phyloP scores from a whole-genome alignment of 2,888 invertebrate species.

The Hemaris fuciformis region DNA sequence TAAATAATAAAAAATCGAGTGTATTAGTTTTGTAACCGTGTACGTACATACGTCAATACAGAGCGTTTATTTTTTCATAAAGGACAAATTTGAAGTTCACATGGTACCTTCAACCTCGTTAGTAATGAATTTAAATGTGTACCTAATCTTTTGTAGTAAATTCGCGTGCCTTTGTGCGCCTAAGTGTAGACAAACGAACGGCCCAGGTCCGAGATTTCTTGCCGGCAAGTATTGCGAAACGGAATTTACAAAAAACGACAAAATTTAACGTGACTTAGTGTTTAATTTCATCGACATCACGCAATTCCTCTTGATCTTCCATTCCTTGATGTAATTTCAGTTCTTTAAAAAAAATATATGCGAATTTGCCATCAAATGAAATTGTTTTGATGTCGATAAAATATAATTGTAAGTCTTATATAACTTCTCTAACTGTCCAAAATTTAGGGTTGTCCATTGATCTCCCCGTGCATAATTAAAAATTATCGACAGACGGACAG shows the following conservation, averaged over 20 bases:
- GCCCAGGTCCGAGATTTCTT: background rate
- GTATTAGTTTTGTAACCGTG: conserved; percentile 60
- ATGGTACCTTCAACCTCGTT: background rate
- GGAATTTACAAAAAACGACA: conserved; percentile 3
- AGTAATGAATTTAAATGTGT: conserved; percentile 7
- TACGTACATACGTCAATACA: conserved; percentile 47
- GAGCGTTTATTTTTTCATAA: conserved; percentile 73
- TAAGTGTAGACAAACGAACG: conserved; percentile 1
- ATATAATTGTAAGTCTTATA: background rate
- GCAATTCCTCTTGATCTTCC: background rate
- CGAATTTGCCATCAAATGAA: background rate
- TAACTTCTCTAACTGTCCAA: conserved; percentile 1
- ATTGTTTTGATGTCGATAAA: background rate
- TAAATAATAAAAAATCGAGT: conserved; percentile 7
- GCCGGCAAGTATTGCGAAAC: conserved; percentile 7
- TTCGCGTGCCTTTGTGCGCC: conserved; percentile 14
- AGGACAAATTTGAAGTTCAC: conserved; percentile 44
- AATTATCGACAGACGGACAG: conserved; percentile 21
- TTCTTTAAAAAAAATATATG: background rate
- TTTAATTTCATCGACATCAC: background rate
- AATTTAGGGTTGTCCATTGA: conserved; percentile 25
- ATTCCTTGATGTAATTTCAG: background rate
- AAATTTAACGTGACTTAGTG: background rate
- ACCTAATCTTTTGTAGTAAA: conserved; percentile 10
- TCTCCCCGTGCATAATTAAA: conserved; percentile 46